Conservation (phyloP, 2,113 vertebrate species). For the Corythaeola cristata region DNA sequence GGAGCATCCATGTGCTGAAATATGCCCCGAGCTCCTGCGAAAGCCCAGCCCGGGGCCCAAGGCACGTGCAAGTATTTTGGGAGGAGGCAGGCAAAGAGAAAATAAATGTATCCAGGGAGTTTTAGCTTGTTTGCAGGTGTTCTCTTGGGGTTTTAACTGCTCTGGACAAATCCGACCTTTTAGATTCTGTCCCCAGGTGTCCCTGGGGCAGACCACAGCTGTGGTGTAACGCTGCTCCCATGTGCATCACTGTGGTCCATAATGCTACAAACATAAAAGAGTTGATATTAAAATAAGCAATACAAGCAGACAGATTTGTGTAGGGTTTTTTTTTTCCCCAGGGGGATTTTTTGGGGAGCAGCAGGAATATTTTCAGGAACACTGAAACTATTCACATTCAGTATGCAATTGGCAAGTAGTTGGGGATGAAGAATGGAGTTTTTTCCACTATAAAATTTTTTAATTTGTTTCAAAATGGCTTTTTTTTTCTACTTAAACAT, state of each 20-base stretch:
- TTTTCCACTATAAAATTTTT: not conserved
- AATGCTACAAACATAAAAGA: not conserved
- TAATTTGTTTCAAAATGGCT: not conserved
- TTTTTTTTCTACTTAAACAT: not conserved
- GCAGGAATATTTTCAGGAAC: not conserved
- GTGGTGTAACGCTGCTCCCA: not conserved
- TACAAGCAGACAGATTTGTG: not conserved
- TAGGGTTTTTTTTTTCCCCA: not conserved
- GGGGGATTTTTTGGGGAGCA: not conserved
- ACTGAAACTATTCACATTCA: not conserved
- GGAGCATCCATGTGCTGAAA: not conserved
- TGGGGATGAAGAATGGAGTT: not conserved
- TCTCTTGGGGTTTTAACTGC: not conserved
- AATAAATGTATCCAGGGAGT: not conserved
- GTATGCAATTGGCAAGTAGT: not conserved
- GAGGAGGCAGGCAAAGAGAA: not conserved
- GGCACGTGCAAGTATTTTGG: too few relatives aligned
- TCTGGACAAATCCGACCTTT: not conserved
- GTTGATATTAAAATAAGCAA: not conserved
- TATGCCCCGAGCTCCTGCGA: fast-evolving
- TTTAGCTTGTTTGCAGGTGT: not conserved
- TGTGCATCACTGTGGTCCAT: not conserved
- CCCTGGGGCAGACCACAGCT: not conserved
- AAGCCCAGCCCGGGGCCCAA: not conserved
- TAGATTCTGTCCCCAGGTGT: not conserved